Conservation (phyloP, 2,797 vertebrate species). For the Anguilla obscura region DNA sequence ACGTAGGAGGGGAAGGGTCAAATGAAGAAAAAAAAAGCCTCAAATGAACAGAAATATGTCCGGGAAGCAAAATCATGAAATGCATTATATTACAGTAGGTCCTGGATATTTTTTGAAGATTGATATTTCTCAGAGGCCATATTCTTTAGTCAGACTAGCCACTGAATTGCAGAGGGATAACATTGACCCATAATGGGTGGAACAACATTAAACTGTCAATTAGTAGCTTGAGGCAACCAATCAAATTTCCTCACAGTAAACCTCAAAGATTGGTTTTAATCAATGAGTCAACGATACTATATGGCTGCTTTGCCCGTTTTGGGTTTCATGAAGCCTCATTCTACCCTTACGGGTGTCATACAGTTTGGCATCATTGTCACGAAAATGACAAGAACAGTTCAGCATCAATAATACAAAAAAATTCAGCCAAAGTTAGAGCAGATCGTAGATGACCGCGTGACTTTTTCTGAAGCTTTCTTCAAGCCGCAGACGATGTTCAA, state of each 20-base stretch:
- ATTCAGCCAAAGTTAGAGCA: background rate
- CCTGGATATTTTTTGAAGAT: background rate
- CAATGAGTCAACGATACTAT: no score
- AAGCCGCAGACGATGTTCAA: constrained; percentile 61
- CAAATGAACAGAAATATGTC: background rate
- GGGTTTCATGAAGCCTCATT: no score
- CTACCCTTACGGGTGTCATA: background rate
- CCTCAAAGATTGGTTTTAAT: no score
- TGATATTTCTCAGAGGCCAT: background rate
- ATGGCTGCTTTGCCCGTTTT: no score
- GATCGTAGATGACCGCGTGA: constrained; percentile 54
- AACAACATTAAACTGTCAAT: no score
- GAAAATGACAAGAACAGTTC: background rate
- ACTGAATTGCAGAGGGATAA: background rate
- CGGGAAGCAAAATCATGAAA: background rate
- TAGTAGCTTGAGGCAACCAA: no score
- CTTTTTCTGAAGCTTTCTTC: constrained; percentile 59
- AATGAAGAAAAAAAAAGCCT: background rate
- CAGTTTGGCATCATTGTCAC: background rate
- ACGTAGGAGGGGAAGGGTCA: background rate
- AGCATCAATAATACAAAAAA: background rate
- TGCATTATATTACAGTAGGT: background rate
- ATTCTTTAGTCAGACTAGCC: background rate
- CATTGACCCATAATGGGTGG: background rate
- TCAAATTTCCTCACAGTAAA: no score